Evolutionary conservation across 2,888 invertebrate species (phyloP).

Genomic region (Entomobrya multifasciata): DNA sequence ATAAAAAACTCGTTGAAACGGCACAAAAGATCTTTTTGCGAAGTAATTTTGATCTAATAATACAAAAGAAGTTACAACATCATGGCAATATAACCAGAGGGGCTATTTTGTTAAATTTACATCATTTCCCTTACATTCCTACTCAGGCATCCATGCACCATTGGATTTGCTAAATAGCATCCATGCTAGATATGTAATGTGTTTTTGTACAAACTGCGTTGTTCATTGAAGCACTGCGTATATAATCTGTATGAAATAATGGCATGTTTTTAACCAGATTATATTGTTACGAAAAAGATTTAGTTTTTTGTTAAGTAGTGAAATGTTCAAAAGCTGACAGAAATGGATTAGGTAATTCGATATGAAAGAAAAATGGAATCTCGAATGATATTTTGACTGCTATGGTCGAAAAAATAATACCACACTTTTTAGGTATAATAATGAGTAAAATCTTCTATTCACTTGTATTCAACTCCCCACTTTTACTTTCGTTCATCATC

Average conservation of each 20-base stretch:
- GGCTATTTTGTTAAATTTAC: background rate
- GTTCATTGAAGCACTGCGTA: background rate
- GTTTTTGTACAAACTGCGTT: background rate
- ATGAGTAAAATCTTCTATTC: background rate
- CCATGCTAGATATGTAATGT: background rate
- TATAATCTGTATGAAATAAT: background rate
- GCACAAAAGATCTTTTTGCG: slow-evolving; percentile 2
- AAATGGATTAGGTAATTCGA: slow-evolving; percentile 31
- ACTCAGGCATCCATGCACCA: too few relatives aligned
- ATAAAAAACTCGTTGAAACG: background rate
- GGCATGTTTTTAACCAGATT: background rate
- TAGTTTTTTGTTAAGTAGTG: background rate
- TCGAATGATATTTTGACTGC: background rate
- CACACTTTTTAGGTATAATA: too few relatives aligned
- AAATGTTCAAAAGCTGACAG: slow-evolving; percentile 8
- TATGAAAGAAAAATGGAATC: background rate
- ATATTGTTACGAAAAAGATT: background rate
- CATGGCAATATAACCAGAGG: too few relatives aligned
- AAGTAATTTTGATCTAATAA: slow-evolving; percentile 31
- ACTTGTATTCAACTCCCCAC: background rate
- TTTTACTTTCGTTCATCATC: too few relatives aligned
- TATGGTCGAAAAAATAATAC: background rate
- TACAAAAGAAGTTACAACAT: background rate
- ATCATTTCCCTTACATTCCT: background rate
- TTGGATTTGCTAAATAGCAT: too few relatives aligned